These are phyloP conservation scores for Beaufortia kweichowensis DNA, from an alignment of 2,113 vertebrate genomes.

Conservation along the genomic window DNA sequence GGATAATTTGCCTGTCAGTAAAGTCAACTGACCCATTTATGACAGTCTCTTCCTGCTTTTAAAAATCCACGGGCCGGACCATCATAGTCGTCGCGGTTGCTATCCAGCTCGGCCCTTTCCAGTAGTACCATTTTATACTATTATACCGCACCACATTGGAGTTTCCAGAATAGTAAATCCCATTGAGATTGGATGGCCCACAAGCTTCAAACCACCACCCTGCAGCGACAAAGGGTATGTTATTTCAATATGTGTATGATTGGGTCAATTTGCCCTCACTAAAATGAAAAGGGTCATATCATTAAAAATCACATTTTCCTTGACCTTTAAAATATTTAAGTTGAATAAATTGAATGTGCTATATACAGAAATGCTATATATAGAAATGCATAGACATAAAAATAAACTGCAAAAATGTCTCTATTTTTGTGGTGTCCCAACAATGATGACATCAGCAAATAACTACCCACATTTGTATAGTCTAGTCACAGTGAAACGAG, in stretches of 20 bases:
- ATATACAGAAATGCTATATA: no score
- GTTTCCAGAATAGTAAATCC: conserved; percentile 75
- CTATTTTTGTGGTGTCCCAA: no score
- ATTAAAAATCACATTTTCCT: background rate
- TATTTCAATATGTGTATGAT: background rate
- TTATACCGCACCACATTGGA: conserved; percentile 76
- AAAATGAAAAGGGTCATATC: background rate
- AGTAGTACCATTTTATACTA: conserved; percentile 85
- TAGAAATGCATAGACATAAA: no score
- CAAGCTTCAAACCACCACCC: conserved; percentile 87
- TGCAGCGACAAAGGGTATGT: conserved; percentile 54
- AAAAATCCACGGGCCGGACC: conserved; percentile 79
- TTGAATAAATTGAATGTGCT: no score
- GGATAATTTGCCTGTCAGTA: conserved; percentile 28
- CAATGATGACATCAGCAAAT: no score
- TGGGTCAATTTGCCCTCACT: background rate
- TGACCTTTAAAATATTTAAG: background rate
- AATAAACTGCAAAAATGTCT: no score
- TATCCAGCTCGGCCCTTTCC: conserved; percentile 78
- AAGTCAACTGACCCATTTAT: background rate
- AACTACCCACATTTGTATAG: no score
- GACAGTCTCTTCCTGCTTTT: conserved; percentile 42
- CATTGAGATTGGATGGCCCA: conserved; percentile 82
- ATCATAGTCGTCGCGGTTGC: conserved; percentile 80
- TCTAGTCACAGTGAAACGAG: no score